Evolutionary conservation across 2,888 invertebrate genomes (phyloP), one percentile per base, ranked within the genome.

Genomic region (Volucella inanis): DNA sequence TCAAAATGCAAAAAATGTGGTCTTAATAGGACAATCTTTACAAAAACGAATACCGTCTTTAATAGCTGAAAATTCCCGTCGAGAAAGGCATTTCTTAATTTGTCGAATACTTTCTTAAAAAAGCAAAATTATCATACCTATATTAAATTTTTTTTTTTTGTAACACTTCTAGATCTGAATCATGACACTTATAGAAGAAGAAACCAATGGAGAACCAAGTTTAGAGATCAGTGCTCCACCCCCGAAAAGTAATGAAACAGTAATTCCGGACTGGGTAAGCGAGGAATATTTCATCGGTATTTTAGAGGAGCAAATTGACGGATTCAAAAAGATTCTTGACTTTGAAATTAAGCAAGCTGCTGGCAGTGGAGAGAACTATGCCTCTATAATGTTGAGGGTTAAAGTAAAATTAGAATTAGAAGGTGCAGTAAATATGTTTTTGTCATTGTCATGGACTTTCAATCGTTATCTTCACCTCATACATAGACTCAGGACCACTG

Each of bases 321-420:
- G 88, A 11, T 89, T 87, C 9, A 87, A 88, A 31, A 55, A 67
- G 50, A 87, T 90, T 2, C 81, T 71, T 3, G 68, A 88, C n/a
- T 90, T 89, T 49, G 12, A 84, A 1, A 65, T 89, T 8, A 78
- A 77, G 12, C 76, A 88, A 14, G 88, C 89, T 0, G 88, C 88
- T 1, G 88, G 87, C 3, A 86, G 87, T 3, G 91, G 91, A 0
- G 91, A 91, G 75, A 91, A 91, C 85, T 91, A 88, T 79, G 89
- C 89, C 55, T 89, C 90, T 3, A 52, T 88, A 1, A 87, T 91
- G 68, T 45, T 89, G 11, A 87, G 90, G 14, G 88, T 89, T 0
- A 87, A 87, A 50, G 85, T 90, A 2, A 79, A 72, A 3, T 43
- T 89, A 0, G 88, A 89, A 39, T 57, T 91, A 0, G 72, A 87